Percentiles rank a stretch among this genome's conserved stretches.
Conservation (phyloP, 2,888 invertebrate species). For the Lasioglossum vierecki region DNA sequence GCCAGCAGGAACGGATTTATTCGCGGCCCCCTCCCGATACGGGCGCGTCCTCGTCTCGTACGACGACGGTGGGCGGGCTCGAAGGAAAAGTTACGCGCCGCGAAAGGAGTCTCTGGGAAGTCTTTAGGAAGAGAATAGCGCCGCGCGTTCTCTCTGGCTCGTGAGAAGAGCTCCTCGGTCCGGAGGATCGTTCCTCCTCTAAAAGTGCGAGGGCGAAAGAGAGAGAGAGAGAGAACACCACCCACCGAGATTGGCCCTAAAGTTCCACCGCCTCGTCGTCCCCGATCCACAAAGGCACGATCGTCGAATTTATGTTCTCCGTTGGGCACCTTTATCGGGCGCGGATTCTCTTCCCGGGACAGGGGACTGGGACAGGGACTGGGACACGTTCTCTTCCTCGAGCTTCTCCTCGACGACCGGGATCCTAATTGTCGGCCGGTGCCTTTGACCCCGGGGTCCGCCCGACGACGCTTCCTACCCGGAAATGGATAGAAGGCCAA, state of each 20-base stretch:
- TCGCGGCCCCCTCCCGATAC: slow-evolving; percentile 29
- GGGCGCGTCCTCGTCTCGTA: slow-evolving; percentile 40
- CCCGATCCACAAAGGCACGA: slow-evolving; percentile 65
- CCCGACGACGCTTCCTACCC: neutral
- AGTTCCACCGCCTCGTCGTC: slow-evolving; percentile 42
- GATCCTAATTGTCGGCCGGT: slow-evolving; percentile 45
- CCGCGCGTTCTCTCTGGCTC: slow-evolving; percentile 23
- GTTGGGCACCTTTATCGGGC: slow-evolving; percentile 57
- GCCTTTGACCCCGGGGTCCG: slow-evolving; percentile 17
- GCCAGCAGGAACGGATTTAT: slow-evolving; percentile 44
- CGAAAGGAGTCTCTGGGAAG: slow-evolving; percentile 63
- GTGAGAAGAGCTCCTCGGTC: slow-evolving; percentile 38
- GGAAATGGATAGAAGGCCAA: neutral
- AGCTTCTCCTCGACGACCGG: slow-evolving; percentile 11
- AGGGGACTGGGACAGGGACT: slow-evolving; percentile 18
- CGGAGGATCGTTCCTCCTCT: slow-evolving; percentile 55
- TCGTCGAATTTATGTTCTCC: slow-evolving; percentile 65
- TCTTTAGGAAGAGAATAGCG: slow-evolving; percentile 57
- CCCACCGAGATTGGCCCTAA: slow-evolving; percentile 67
- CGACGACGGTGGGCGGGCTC: slow-evolving; percentile 58
- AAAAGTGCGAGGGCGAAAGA: neutral
- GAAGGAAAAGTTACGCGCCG: slow-evolving; percentile 60
- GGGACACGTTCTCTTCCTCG: neutral
- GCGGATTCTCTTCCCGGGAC: slow-evolving; percentile 41
- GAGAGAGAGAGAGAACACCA: slow-evolving; percentile 18